These are phyloP conservation scores for Zygaena filipendulae DNA, from an alignment of 2,888 invertebrate species.

Conservation along the genomic window DNA sequence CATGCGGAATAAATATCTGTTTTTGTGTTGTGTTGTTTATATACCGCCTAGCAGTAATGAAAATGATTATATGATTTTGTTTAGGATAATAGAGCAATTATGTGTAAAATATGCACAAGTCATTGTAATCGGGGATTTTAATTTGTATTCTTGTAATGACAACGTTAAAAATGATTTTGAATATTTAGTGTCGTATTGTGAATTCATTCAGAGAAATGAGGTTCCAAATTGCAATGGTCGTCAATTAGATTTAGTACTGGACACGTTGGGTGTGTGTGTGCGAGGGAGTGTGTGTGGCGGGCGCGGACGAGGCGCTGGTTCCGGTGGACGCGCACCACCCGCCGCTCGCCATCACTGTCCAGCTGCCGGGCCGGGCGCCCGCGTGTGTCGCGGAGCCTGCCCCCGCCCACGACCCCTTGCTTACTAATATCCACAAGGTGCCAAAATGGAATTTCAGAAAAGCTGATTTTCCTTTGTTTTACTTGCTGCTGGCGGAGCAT, in stretches of 20 bases:
- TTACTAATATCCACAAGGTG: neutral
- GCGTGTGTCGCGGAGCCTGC: neutral
- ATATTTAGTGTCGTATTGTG: conserved; percentile 10
- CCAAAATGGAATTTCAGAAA: conserved; percentile 7
- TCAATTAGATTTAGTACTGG: conserved; percentile 9
- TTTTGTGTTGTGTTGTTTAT: conserved; percentile 14
- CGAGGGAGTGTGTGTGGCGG: conserved; percentile 1
- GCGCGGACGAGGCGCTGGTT: conserved; percentile 6
- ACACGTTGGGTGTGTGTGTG: conserved; percentile 4
- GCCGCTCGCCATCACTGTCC: conserved; percentile 7
- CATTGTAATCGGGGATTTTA: conserved; percentile 7
- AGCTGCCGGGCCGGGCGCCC: neutral
- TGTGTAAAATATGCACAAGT: conserved; percentile 8
- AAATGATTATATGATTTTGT: conserved; percentile 16
- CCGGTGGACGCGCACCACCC: conserved; percentile 10
- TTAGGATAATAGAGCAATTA: conserved; percentile 14
- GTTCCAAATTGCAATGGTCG: conserved; percentile 5
- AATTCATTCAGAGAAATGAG: conserved; percentile 7
- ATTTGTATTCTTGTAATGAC: conserved; percentile 1
- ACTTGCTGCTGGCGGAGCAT: conserved; percentile 1
- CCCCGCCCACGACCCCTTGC: too few relatives aligned
- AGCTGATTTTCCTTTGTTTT: conserved; percentile 7
- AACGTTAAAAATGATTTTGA: conserved; percentile 8
- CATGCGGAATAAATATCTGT: conserved; percentile 3
- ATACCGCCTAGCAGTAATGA: conserved; percentile 17